A percentile compares a stretch with the other conserved stretches of the same genome.
These are phyloP conservation scores for Peucedramus taeniatus DNA, from an alignment of 2,113 vertebrate genomes.

Conservation along the genomic window DNA sequence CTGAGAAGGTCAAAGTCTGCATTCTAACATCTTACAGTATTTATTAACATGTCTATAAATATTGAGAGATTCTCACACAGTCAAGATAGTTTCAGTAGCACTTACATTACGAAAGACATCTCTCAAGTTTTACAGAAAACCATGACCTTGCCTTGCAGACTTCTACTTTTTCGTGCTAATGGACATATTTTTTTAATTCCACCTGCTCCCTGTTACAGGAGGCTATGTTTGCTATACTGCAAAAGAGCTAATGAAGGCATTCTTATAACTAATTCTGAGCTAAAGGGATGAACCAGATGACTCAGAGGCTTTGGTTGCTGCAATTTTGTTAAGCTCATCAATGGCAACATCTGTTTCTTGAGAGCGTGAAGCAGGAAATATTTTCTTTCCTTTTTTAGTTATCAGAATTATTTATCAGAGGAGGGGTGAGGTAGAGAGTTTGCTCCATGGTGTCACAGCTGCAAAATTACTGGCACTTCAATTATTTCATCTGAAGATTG, in stretches of 20 bases:
- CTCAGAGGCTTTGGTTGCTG: background rate
- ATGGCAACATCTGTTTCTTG: background rate
- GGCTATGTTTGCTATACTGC: background rate
- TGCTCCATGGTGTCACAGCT: background rate
- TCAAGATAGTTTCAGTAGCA: background rate
- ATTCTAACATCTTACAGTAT: background rate
- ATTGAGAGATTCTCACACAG: background rate
- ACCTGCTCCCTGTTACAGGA: background rate
- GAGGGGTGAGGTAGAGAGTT: background rate
- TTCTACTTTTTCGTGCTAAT: background rate
- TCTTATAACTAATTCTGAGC: background rate
- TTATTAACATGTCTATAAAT: background rate
- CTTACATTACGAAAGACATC: background rate
- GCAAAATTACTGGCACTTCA: background rate
- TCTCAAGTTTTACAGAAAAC: background rate
- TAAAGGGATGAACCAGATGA: background rate
- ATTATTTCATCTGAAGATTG: background rate
- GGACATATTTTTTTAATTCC: background rate
- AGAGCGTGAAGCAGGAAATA: background rate
- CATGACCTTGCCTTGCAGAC: background rate
- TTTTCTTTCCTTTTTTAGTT: background rate
- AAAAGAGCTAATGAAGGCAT: background rate
- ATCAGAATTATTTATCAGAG: background rate
- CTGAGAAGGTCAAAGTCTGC: background rate
- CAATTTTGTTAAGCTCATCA: background rate